Conservation (phyloP, 2,888 invertebrate species). For the Actias luna region DNA sequence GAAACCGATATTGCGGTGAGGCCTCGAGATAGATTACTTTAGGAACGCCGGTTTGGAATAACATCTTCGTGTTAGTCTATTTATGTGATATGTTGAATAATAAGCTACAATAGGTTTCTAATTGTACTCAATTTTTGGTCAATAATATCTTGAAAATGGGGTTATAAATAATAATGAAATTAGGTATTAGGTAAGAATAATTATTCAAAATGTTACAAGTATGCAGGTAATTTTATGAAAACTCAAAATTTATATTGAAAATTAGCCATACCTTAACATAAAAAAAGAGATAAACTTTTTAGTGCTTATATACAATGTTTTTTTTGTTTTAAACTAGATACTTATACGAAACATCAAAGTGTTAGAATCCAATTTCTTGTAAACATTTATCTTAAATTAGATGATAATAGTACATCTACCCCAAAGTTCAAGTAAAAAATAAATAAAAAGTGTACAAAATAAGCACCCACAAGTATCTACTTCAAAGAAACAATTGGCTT, state of each 20-base stretch:
- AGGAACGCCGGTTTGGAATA: slow-evolving; percentile 71
- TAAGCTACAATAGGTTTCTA: slow-evolving; percentile 44
- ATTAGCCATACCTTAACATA: no score
- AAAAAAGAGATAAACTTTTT: no score
- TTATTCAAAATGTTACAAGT: no score
- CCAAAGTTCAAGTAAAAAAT: neutral
- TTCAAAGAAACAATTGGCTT: neutral
- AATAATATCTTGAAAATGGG: slow-evolving; percentile 25
- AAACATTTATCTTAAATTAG: neutral
- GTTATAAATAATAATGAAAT: neutral
- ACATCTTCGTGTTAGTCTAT: slow-evolving; percentile 75
- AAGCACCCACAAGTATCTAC: neutral
- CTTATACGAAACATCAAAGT: no score
- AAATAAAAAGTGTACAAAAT: neutral
- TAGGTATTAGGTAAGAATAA: neutral
- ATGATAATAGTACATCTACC: neutral
- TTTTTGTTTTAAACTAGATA: no score
- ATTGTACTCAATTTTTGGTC: slow-evolving; percentile 41
- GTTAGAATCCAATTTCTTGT: no score
- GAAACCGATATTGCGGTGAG: slow-evolving; percentile 80
- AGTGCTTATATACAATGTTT: no score
- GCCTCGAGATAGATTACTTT: slow-evolving; percentile 78
- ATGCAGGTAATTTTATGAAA: no score
- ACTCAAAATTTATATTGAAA: no score
- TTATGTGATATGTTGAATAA: slow-evolving; percentile 61